These are phyloP conservation scores for Halcyon smyrnensis DNA, from an alignment of 2,797 vertebrate genomes.

Conservation along the genomic window DNA sequence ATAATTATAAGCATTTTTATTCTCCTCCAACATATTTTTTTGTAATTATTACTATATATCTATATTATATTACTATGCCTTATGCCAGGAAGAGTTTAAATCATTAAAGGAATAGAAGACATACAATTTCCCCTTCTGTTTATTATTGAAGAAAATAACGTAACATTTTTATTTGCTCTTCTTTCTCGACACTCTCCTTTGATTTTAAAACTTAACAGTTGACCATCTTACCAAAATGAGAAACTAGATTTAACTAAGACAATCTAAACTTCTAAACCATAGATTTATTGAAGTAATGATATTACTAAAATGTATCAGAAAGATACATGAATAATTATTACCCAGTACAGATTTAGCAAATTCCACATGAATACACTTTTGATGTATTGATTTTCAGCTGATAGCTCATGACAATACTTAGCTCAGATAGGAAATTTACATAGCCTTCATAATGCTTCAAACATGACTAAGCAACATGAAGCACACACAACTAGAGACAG, in stretches of 20 bases:
- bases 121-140: not conserved
- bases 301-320: not conserved
- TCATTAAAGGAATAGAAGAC: not conserved
- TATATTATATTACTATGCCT: not conserved
- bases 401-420: not conserved
- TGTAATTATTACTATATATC: not conserved
- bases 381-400: not conserved
- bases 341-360: accelerated
- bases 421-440: not conserved
- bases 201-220: not conserved
- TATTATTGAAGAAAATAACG: not conserved
- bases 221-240: not conserved
- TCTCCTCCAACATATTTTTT: not conserved
- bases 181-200: not conserved
- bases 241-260: not conserved
- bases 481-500: not conserved
- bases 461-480: not conserved
- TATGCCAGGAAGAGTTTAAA: not conserved
- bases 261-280: not conserved
- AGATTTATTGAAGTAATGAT: not conserved
- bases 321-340: not conserved
- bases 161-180: not conserved
- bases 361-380: not conserved
- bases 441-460: not conserved
- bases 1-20: not conserved